Evolutionary conservation across 2,113 vertebrate genomes (phyloP), one percentile per base, ranked within the genome.

Genomic region (Brachyhypopomus gauderio): DNA sequence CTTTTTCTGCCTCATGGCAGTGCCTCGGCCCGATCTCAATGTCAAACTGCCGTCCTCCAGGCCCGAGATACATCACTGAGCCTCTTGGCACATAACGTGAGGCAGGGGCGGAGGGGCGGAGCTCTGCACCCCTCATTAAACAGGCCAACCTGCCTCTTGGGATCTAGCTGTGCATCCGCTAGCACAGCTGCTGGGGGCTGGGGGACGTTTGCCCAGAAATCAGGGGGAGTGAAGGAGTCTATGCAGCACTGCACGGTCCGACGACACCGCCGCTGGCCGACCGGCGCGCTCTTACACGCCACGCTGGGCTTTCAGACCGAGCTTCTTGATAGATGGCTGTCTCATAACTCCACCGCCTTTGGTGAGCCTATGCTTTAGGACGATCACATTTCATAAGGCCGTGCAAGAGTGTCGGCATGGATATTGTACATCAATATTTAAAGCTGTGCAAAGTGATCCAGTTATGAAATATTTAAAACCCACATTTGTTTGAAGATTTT

Each of bases 251-350:
- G 58, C 19, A 14, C 60, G 48, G 55, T 41, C 30, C 30, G 30
- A 30, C 30, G 3, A 30, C 45, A 69, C 71, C 19, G 27, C 81
- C n/a, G n/a, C n/a, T n/a, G n/a, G n/a, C n/a, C 75, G 36, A 52
- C 27, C 45, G 63, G n/a, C 79, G 23, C 6, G 52, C 66, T 67
- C 34, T 75, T 72, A 67, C 81, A 76, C 79, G 75, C 60, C 81
- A 77, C 59, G 20, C 71, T n/a, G 79, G 71, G 58, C 75, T 74
- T 75, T 58, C 71, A 9, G 77, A 5, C 27, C 69, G 72, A 58
- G 27, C 59, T 59, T 60, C 45, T 67, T 84, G 82, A 87, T 82
- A 82, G 73, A 87, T 84, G 77, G 34, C 67, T 80, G 71, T 36
- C 59, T 72, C 75, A 64, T 58, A 73, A 59, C n/a, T 30, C n/a